Evolutionary conservation across 2,888 invertebrate species (phyloP).

Genomic region (Piscicola geometra): DNA sequence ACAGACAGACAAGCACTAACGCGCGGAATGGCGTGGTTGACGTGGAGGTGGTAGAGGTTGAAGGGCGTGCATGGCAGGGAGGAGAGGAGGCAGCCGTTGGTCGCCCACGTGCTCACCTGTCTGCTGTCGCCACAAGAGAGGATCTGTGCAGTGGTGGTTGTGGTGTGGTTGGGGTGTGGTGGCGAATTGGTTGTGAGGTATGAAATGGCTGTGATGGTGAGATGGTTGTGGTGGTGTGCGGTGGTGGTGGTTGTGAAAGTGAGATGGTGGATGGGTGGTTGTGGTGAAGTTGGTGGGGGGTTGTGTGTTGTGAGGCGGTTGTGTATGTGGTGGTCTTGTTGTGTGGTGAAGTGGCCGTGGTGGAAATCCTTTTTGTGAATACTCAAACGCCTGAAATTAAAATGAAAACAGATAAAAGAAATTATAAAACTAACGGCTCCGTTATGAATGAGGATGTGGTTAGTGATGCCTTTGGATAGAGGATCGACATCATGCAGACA

Average conservation of each 20-base stretch:
- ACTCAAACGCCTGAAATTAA: too few relatives aligned
- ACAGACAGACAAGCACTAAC: background rate
- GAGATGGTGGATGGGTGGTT: too few relatives aligned
- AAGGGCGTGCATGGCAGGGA: background rate
- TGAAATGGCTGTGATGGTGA: too few relatives aligned
- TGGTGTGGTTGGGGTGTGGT: background rate
- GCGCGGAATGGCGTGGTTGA: background rate
- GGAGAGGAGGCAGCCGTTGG: background rate
- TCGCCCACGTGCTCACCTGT: background rate
- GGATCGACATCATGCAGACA: background rate
- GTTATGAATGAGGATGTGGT: background rate
- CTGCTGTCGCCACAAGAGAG: background rate
- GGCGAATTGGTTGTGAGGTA: too few relatives aligned
- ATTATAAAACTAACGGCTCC: background rate
- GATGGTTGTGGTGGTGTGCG: too few relatives aligned
- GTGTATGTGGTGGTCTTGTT: too few relatives aligned
- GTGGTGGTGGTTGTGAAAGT: too few relatives aligned
- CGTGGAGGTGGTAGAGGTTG: constrained; percentile 5
- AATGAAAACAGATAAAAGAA: background rate
- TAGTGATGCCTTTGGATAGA: constrained; percentile 10
- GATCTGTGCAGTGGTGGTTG: background rate
- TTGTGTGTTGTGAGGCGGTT: too few relatives aligned
- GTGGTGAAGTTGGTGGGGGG: too few relatives aligned
- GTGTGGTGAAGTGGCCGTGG: too few relatives aligned
- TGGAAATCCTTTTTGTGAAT: too few relatives aligned